Evolutionary conservation across 2,888 invertebrate genomes (phyloP).

Genomic region (Rhorus exstirpatorius): DNA sequence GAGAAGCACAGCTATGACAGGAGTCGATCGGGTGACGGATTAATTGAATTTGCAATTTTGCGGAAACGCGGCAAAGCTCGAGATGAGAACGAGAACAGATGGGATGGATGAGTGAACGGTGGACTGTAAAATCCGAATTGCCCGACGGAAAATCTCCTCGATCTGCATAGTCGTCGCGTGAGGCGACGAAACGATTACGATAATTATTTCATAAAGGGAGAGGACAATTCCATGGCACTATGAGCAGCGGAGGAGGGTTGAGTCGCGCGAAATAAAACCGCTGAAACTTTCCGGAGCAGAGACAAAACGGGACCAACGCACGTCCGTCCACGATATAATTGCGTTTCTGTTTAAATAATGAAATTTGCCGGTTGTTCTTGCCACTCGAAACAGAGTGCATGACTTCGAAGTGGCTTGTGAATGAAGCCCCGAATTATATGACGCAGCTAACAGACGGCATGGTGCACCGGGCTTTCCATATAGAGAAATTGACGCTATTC

Average conservation of each 20-base stretch:
- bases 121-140: conserved; percentile 38
- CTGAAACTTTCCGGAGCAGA: conserved; percentile 16
- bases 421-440: conserved; percentile 29
- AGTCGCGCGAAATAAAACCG: conserved; percentile 1
- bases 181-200: conserved; percentile 57
- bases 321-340: conserved; percentile 39
- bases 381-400: conserved; percentile 21
- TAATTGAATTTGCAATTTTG: conserved; percentile 28
- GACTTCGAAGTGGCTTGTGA: neutral
- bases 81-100: neutral
- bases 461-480: conserved; percentile 30
- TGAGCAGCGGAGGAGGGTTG: neutral
- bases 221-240: conserved; percentile 20
- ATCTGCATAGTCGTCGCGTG: neutral
- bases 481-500: conserved; percentile 40
- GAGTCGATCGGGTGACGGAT: neutral
- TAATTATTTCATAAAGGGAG: conserved; percentile 58
- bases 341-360: conserved; percentile 64
- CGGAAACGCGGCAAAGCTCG: neutral
- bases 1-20: neutral
- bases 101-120: neutral
- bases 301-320: conserved; percentile 4
- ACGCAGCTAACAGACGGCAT: conserved; percentile 17
- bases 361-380: conserved; percentile 56
- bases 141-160: conserved; percentile 18